Conservation (phyloP, 2,797 vertebrate species). For the Scarus forsteni region DNA sequence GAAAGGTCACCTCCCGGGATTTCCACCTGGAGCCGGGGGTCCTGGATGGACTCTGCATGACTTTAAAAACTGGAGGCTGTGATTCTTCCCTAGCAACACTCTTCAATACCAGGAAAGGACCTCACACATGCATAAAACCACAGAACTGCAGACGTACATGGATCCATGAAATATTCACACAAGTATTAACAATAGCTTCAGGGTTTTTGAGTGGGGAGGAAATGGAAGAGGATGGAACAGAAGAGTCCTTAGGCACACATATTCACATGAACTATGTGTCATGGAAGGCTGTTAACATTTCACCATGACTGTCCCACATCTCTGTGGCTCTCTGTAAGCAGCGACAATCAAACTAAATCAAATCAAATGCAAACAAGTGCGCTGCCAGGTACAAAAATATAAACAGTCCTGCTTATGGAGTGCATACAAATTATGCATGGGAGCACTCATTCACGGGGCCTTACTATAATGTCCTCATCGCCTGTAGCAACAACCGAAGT, state of each 20-base stretch:
- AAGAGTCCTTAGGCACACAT: slow-evolving; percentile 45
- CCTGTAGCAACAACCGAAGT: slow-evolving; percentile 45
- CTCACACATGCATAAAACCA: slow-evolving; percentile 25
- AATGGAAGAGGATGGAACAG: slow-evolving; percentile 56
- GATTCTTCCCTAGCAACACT: not conserved
- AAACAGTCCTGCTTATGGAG: slow-evolving; percentile 12
- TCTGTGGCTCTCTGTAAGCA: slow-evolving; percentile 24
- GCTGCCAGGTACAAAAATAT: slow-evolving; percentile 24
- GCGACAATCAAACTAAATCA: slow-evolving; percentile 49
- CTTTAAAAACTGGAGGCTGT: not conserved
- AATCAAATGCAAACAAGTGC: slow-evolving; percentile 36
- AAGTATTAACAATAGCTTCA: slow-evolving; percentile 47
- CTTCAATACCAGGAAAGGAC: slow-evolving; percentile 13
- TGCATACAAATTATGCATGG: slow-evolving; percentile 26
- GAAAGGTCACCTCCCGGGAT: not conserved
- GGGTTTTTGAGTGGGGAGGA: slow-evolving; percentile 22
- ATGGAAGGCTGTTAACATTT: slow-evolving; percentile 66
- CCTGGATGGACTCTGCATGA: not conserved
- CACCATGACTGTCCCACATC: slow-evolving; percentile 51
- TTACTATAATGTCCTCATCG: slow-evolving; percentile 8
- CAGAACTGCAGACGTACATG: not conserved
- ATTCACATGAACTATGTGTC: slow-evolving; percentile 66
- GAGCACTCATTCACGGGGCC: slow-evolving; percentile 38
- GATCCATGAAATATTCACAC: slow-evolving; percentile 36
- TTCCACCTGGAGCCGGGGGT: not conserved